phyloP scores from a whole-genome alignment of 2,113 vertebrate genomes.

The Oceanites oceanicus region DNA sequence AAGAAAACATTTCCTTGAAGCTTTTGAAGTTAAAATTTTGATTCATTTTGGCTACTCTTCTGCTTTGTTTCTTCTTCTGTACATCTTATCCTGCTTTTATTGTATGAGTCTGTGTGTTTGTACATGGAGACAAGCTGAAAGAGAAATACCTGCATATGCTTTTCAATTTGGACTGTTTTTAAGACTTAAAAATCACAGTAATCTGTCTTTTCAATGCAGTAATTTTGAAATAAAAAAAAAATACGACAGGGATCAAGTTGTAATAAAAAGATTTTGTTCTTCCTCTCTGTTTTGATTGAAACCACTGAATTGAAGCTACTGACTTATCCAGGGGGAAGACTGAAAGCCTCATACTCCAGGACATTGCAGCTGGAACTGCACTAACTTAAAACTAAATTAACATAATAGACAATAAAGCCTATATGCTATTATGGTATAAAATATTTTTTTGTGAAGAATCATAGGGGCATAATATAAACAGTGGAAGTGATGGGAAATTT shows the following conservation, averaged over 20 bases:
- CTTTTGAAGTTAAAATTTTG: neutral
- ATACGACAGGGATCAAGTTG: neutral
- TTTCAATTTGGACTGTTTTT: neutral
- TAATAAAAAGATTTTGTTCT: neutral
- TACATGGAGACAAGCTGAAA: neutral
- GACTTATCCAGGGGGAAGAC: neutral
- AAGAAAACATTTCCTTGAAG: neutral
- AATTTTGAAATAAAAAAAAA: neutral
- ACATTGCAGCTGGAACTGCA: neutral
- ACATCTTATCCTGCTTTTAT: neutral
- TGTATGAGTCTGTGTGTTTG: neutral
- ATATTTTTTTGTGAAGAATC: neutral
- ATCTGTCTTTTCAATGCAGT: neutral
- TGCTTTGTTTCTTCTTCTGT: neutral
- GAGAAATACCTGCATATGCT: neutral
- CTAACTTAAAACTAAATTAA: neutral
- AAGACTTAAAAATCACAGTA: neutral
- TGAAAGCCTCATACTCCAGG: neutral
- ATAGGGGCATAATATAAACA: neutral
- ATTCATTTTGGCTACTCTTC: neutral
- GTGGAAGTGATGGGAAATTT: neutral
- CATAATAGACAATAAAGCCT: neutral
- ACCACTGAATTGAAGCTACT: neutral
- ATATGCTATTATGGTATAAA: neutral
- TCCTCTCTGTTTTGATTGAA: neutral